Percentiles rank a stretch among this genome's conserved stretches.
Evolutionary conservation across 2,113 vertebrate species (phyloP).

Genomic region (Cardinalis cardinalis): DNA sequence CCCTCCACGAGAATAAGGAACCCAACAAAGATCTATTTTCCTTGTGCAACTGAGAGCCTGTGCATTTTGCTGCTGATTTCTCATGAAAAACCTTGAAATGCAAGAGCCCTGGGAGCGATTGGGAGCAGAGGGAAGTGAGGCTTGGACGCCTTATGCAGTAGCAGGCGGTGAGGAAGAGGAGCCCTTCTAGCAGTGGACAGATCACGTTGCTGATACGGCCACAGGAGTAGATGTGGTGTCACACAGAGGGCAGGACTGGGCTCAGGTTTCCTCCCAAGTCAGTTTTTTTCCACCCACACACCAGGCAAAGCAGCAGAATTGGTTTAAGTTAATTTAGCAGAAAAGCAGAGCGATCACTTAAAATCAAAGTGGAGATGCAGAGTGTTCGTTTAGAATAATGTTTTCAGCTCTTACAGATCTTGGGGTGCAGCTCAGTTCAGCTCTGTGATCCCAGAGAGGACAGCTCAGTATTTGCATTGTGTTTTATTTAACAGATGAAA

Average conservation of each 20-base stretch:
- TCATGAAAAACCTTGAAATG: conserved; percentile 66
- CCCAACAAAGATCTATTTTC: conserved; percentile 56
- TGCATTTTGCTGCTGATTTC: conserved; percentile 69
- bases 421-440: background rate
- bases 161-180: conserved; percentile 33
- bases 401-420: background rate
- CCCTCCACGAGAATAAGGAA: background rate
- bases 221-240: background rate
- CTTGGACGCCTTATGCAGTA: conserved; percentile 1
- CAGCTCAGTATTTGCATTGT: background rate
- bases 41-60: conserved; percentile 68
- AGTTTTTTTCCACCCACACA: background rate
- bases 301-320: background rate
- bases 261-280: background rate
- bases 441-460: background rate
- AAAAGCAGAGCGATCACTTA: background rate
- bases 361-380: background rate
- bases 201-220: background rate
- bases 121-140: conserved; percentile 56
- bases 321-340: background rate
- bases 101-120: conserved; percentile 65
- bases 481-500: background rate
- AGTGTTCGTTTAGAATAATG: background rate
- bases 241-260: conserved; percentile 23
- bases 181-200: conserved; percentile 31